Evolutionary conservation across 2,797 vertebrate species (phyloP).

Genomic region (Gallinago solitaria): DNA sequence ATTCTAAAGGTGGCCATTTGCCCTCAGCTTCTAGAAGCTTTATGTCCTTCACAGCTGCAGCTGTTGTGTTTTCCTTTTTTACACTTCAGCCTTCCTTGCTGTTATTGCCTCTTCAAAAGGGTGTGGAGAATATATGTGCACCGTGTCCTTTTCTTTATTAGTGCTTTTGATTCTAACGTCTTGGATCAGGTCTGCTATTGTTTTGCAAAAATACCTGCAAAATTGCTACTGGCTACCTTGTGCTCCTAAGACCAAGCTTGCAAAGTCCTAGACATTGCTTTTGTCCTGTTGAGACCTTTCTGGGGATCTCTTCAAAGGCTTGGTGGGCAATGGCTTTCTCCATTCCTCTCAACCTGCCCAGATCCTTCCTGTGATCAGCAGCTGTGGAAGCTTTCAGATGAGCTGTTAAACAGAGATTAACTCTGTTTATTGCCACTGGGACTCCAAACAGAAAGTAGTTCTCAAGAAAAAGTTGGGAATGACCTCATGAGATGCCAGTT

Average conservation of each 20-base stretch:
- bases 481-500: not conserved
- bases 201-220: not conserved
- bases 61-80: not conserved
- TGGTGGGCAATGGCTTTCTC: accelerated
- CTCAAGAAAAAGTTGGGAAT: not conserved
- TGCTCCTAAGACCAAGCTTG: not conserved
- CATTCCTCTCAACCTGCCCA: not conserved
- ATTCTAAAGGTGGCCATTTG: not conserved
- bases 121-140: accelerated
- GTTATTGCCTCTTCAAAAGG: not conserved
- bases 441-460: not conserved
- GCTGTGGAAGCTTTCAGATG: not conserved
- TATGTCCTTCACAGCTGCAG: not conserved
- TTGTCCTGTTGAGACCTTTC: not conserved
- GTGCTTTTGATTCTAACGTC: not conserved
- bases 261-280: not conserved
- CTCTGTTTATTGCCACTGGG: not conserved
- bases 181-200: not conserved
- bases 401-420: not conserved
- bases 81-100: not conserved
- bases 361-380: not conserved
- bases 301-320: not conserved
- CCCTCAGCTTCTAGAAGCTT: not conserved
- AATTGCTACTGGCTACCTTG: not conserved
- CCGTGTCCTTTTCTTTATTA: not conserved